Percentiles rank a stretch among this genome's conserved stretches.
These are phyloP conservation scores for Mormyrops boulengeri DNA, from an alignment of 2,797 vertebrate genomes.

Conservation along the genomic window DNA sequence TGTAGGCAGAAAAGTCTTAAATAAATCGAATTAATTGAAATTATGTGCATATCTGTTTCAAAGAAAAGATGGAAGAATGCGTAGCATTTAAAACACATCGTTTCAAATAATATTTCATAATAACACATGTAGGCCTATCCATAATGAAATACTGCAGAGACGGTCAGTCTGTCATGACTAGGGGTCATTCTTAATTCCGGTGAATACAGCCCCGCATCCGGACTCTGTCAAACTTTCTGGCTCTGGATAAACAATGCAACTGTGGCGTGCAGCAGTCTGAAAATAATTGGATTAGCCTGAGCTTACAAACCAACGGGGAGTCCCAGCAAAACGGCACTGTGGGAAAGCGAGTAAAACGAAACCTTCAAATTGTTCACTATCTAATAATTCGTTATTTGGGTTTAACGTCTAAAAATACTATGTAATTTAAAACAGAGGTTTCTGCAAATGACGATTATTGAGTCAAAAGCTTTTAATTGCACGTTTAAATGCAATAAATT, in stretches of 20 bases:
- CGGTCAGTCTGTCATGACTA: constrained; percentile 34
- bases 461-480: neutral
- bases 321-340: constrained; percentile 37
- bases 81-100: constrained; percentile 24
- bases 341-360: constrained; percentile 17
- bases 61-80: neutral
- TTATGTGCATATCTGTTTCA: neutral
- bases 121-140: constrained; percentile 40
- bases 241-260: constrained; percentile 94
- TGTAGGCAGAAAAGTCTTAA: neutral
- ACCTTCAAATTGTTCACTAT: constrained; percentile 2
- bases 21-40: neutral
- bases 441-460: neutral
- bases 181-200: constrained; percentile 63
- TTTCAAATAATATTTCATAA: constrained; percentile 47
- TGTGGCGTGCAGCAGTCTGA: constrained; percentile 95
- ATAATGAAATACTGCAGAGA: constrained; percentile 29
- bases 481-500: neutral
- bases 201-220: constrained; percentile 83
- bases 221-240: constrained; percentile 81
- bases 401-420: neutral
- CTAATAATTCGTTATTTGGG: neutral
- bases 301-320: constrained; percentile 79
- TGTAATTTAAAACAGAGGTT: neutral
- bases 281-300: constrained; percentile 99